Evolutionary conservation across 2,113 vertebrate species (phyloP).

Genomic region (Elephas maximus): DNA sequence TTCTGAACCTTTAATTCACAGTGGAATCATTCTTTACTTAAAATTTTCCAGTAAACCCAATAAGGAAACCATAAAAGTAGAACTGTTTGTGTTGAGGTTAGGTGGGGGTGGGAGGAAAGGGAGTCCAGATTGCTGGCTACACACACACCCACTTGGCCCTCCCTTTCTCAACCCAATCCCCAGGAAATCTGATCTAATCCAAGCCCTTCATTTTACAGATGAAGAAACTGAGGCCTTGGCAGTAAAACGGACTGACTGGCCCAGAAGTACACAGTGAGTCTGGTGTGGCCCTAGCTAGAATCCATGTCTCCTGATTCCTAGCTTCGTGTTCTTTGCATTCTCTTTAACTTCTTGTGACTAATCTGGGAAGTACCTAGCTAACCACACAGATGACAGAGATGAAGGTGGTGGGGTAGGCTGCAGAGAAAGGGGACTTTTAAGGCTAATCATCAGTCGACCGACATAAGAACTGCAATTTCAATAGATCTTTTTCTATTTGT

Average conservation of each 20-base stretch:
- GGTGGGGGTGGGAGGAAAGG: not conserved
- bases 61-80: not conserved
- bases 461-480: not conserved
- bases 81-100: not conserved
- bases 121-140: not conserved
- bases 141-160: not conserved
- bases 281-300: not conserved
- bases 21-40: not conserved
- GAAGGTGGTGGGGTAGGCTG: not conserved
- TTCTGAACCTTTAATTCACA: constrained; percentile 40
- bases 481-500: constrained; percentile 10
- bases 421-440: not conserved
- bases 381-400: not conserved
- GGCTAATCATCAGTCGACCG: not conserved
- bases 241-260: not conserved
- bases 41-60: not conserved
- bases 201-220: not conserved
- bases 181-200: not conserved
- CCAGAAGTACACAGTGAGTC: not conserved
- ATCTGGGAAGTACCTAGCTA: not conserved
- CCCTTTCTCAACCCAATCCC: not conserved
- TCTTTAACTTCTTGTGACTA: not conserved
- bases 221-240: not conserved
- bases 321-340: not conserved
- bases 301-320: not conserved